A percentile compares a stretch with the other conserved stretches of the same genome.
Conservation (phyloP, 2,113 vertebrate genomes). For the Pan paniscus region DNA sequence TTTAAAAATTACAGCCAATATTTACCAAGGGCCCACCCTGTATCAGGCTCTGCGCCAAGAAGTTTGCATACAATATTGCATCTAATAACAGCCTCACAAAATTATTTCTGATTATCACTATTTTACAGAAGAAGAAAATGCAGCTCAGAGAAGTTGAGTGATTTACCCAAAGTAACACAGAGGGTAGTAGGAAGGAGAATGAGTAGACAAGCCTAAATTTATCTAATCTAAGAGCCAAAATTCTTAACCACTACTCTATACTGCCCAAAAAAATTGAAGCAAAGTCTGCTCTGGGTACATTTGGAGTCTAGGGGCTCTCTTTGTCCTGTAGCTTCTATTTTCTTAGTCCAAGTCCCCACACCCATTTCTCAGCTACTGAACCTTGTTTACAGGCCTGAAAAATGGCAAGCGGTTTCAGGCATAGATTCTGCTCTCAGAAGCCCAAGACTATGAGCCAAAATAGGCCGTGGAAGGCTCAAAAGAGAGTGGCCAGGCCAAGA, state of each 20-base stretch:
- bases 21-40: neutral
- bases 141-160: neutral
- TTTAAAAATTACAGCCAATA: slow-evolving; percentile 9
- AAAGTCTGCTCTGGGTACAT: neutral
- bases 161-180: neutral
- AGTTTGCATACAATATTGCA: neutral
- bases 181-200: neutral
- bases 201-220: neutral
- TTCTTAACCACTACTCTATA: neutral
- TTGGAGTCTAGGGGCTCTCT: neutral
- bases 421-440: neutral
- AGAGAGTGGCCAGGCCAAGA: neutral
- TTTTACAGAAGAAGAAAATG: neutral
- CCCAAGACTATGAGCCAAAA: neutral
- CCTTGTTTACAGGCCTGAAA: neutral
- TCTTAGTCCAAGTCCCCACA: neutral
- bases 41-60: neutral
- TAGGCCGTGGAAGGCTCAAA: neutral
- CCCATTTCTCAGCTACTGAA: neutral
- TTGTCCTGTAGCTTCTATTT: neutral
- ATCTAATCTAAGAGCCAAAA: neutral
- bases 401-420: neutral
- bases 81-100: neutral
- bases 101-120: neutral
- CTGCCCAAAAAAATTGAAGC: neutral